Base-by-base conservation (phyloP, 2,888 invertebrate genomes). In the Exocentrus adspersus region DNA sequence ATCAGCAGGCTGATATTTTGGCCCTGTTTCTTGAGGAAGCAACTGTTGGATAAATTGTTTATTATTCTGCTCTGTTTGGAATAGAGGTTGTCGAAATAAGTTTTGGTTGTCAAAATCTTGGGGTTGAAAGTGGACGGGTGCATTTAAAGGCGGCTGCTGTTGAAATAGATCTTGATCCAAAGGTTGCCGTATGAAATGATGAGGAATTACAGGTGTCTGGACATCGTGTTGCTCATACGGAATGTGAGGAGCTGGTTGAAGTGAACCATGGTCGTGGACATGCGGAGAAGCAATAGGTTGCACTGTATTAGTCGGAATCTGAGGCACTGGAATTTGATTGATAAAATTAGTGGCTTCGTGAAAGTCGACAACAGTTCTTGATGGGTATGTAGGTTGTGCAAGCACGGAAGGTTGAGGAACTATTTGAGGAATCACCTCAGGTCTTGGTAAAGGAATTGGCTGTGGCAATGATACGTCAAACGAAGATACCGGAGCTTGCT, bases 271-370 rank as follows among this genome's bases (percentile, higher is more conserved):
- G 28, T 66, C 59, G 51, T 62, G 62, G 32, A 60, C 67, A 24
- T 64, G 69, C 50, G 63, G 52, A 1, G 68, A 68, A 16, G 65
- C 52, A n/a, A 67, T 20, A 42, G 62, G 68, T 10, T 62, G 53
- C 17, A 60, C 62, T 51, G 60, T 57, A 32, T 67, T 58, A 6
- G 56, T 57, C 7, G 67, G 53, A 30, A 52, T 50, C 56, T 72
- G 71, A 24, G 69, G 68, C 12, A 63, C 48, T 32, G 66, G 72
- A 10, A 48, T 43, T 30, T 60, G 65, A 41, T 66, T 66, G 14
- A 72, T 60, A 48, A 70, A 71, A 24, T 70, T 68, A 37, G 68
- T 66, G 2, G 60, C 63, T 16, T 72, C 73, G 9, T 73, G 75
- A 46, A 72, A 75, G 54, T 74, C 71, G 9, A 73, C 67, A 48